phyloP scores from a whole-genome alignment of 2,888 invertebrate genomes.

The Dynastes hyllus region DNA sequence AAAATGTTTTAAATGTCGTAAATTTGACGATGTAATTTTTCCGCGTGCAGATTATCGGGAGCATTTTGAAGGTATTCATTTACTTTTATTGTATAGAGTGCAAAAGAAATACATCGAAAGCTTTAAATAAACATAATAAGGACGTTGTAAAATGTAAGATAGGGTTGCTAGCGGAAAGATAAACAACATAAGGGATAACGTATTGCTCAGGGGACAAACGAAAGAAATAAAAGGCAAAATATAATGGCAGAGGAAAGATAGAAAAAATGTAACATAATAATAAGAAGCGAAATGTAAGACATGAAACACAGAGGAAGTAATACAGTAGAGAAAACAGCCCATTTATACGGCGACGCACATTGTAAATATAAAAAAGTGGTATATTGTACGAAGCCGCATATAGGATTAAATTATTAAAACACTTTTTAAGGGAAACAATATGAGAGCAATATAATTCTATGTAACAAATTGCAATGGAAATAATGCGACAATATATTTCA shows the following conservation, averaged over 20 bases:
- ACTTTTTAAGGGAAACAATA: slow-evolving; percentile 39
- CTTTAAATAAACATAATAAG: slow-evolving; percentile 37
- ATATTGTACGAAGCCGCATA: slow-evolving; percentile 34
- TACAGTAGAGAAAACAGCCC: slow-evolving; percentile 41
- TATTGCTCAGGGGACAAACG: slow-evolving; percentile 45
- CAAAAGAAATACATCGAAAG: slow-evolving; percentile 17
- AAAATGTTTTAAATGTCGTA: too few species aligned
- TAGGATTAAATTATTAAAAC: slow-evolving; percentile 45
- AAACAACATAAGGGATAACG: slow-evolving; percentile 41
- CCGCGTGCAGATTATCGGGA: not conserved
- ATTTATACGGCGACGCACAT: slow-evolving; percentile 40
- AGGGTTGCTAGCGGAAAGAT: slow-evolving; percentile 36
- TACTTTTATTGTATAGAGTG: slow-evolving; percentile 16
- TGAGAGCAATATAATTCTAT: slow-evolving; percentile 33
- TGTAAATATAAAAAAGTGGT: slow-evolving; percentile 45
- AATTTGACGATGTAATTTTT: too few species aligned
- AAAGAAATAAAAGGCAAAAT: slow-evolving; percentile 46
- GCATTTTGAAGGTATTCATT: slow-evolving; percentile 15
- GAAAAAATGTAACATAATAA: slow-evolving; percentile 47
- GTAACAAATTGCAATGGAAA: slow-evolving; percentile 14
- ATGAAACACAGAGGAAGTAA: slow-evolving; percentile 40
- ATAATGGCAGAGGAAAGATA: slow-evolving; percentile 44
- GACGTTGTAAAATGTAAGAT: slow-evolving; percentile 35
- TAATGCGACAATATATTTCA: slow-evolving; percentile 4
- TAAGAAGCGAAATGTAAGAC: slow-evolving; percentile 45